Evolutionary conservation across 2,888 invertebrate species (phyloP).

Genomic region (Cinara cedri): DNA sequence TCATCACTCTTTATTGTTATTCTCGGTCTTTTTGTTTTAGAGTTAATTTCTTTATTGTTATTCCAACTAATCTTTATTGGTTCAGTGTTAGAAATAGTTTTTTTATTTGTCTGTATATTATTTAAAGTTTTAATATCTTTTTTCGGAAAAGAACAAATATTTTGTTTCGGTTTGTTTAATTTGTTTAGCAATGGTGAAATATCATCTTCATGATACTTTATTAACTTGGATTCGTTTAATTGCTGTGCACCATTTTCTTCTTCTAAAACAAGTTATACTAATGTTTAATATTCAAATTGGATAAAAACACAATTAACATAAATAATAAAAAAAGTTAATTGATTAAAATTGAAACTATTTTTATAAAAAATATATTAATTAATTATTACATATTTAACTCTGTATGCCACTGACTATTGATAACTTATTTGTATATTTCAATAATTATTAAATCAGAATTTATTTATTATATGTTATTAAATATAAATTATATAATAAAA

Average conservation of each 20-base stretch:
- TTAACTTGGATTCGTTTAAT: not conserved
- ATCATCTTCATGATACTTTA: not conserved
- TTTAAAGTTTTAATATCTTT: slow-evolving; percentile 7
- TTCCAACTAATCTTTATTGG: not conserved
- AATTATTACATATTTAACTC: not conserved
- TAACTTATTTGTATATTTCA: not conserved
- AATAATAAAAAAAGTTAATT: not conserved
- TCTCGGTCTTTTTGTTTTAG: slow-evolving; percentile 43
- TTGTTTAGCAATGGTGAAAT: not conserved
- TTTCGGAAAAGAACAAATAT: not conserved
- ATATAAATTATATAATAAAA: not conserved
- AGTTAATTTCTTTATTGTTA: not conserved
- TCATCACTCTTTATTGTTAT: slow-evolving; percentile 43
- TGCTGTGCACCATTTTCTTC: not conserved
- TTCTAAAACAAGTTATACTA: slow-evolving; percentile 30
- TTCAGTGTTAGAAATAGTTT: not conserved
- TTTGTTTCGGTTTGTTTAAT: slow-evolving; percentile 1
- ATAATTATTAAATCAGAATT: not conserved
- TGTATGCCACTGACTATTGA: too few relatives aligned
- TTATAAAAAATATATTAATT: not conserved
- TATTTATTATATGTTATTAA: not conserved
- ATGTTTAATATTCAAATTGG: not conserved
- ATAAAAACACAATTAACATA: not conserved
- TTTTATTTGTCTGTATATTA: not conserved
- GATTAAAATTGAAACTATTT: not conserved